Base-by-base conservation (phyloP, 2,888 invertebrate species). In the Anoplius nigerrimus region DNA sequence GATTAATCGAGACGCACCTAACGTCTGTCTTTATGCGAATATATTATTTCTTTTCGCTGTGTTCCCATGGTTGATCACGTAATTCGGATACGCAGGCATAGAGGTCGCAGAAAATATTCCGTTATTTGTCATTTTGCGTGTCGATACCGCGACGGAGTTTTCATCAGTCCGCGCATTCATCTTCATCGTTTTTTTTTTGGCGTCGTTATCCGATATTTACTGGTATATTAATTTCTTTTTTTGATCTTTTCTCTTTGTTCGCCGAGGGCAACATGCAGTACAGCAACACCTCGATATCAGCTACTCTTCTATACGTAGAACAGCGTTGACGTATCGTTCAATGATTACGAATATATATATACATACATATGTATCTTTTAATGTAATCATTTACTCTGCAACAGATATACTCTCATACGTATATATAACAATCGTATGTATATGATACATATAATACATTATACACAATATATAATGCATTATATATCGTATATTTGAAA, bases 21-120 rank as follows among this genome's bases (percentile, higher is more conserved):
- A 34, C 34, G 34, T 34, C 11, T 34, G 48, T 48, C 16, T n/a
- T 20, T 48, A 18, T 21, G 53, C 53, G 53, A 53, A 53, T 22
- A 53, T 24, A 22, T 53, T 18, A 34, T 6, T 34, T 34, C 34
- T 34, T 13, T 53, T 53, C 53, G 53, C 53, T n/a, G 21, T 53
- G 34, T 34, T 34, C 34, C 34, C 34, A 34, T 34, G 2, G 34
- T 34, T 34, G 11, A 34, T 34, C 34, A 70, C 16, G 52, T 72
- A 76, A 76, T 77, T 74, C 66, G 76, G 61, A 66, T 61, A 74
- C 51, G 74, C 62, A 66, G 72, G 76, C 74, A 48, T 76, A 72
- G 76, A 76, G 72, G 74, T 75, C 76, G 76, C 77, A 70, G 75
- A 76, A 72, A 76, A 77, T 75, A 76, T 74, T 76, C 48, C 59